Percentiles rank a stretch among this genome's conserved stretches.
Evolutionary conservation across 2,888 invertebrate genomes (phyloP).

Genomic region (Nemurella pictetii): DNA sequence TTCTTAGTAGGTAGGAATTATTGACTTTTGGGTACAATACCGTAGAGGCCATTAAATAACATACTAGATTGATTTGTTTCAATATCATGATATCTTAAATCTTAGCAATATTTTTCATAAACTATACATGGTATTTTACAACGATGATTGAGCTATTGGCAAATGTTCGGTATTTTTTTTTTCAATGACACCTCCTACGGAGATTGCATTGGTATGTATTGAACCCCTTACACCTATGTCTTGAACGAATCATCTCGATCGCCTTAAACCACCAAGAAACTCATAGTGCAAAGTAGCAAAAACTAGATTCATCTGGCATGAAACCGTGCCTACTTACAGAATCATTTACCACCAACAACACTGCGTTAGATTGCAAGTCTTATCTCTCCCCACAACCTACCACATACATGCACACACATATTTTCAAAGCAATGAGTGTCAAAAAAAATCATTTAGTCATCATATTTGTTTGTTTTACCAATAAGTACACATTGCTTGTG

Average conservation of each 20-base stretch:
- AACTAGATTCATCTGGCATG: not conserved
- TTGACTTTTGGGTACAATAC: too few relatives aligned
- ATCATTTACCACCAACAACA: not conserved
- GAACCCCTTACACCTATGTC: not conserved
- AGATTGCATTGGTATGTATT: conserved; percentile 41
- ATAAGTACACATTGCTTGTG: not conserved
- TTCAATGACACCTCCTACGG: conserved; percentile 42
- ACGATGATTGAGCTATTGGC: not conserved
- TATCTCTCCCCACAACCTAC: not conserved
- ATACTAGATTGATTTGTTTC: too few relatives aligned
- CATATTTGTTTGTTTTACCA: not conserved
- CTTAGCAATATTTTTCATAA: not conserved
- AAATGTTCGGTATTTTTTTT: conserved; percentile 42
- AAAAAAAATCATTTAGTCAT: not conserved
- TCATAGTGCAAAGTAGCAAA: not conserved
- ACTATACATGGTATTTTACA: not conserved
- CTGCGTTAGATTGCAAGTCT: not conserved
- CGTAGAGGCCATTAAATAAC: too few relatives aligned
- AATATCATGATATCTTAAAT: not conserved
- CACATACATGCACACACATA: not conserved
- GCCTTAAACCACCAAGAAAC: not conserved
- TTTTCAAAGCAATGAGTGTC: not conserved
- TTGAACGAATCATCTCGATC: not conserved
- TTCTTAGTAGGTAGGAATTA: too few relatives aligned
- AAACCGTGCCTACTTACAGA: not conserved